Evolutionary conservation across 2,113 vertebrate genomes (phyloP).

Genomic region (Siniperca chuatsi): DNA sequence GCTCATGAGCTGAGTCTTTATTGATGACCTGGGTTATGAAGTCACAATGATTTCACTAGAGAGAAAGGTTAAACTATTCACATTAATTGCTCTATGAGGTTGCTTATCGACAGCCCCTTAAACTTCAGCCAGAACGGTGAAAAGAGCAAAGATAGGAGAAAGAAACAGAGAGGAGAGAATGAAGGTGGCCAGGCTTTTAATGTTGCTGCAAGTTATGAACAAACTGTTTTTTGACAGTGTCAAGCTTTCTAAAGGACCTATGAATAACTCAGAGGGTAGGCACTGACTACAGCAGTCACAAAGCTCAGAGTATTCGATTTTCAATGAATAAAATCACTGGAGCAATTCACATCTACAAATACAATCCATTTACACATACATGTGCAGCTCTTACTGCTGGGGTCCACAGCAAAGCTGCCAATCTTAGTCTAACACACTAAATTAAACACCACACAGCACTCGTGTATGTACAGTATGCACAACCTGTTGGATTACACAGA

Average conservation of each 20-base stretch:
- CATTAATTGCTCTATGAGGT: slow-evolving; percentile 79
- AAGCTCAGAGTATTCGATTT: slow-evolving; percentile 63
- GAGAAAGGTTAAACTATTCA: slow-evolving; percentile 84
- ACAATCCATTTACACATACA: slow-evolving; percentile 74
- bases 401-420: slow-evolving; percentile 32
- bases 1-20: slow-evolving; percentile 69
- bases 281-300: slow-evolving; percentile 53
- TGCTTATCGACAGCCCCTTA: slow-evolving; percentile 69
- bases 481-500: no score
- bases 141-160: background rate
- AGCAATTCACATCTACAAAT: slow-evolving; percentile 56
- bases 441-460: slow-evolving; percentile 31
- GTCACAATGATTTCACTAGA: slow-evolving; percentile 79
- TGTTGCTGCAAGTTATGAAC: slow-evolving; percentile 63
- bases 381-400: slow-evolving; percentile 52
- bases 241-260: slow-evolving; percentile 57
- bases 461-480: background rate
- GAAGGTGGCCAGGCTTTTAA: slow-evolving; percentile 47
- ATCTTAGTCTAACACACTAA: slow-evolving; percentile 45
- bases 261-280: slow-evolving; percentile 70
- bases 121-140: slow-evolving; percentile 27
- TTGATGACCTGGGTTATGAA: slow-evolving; percentile 82
- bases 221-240: slow-evolving; percentile 66
- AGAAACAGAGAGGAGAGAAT: slow-evolving; percentile 6
- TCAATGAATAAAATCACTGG: slow-evolving; percentile 80